Evolutionary conservation across 2,888 invertebrate species (phyloP).

Genomic region (Drosophila merina): DNA sequence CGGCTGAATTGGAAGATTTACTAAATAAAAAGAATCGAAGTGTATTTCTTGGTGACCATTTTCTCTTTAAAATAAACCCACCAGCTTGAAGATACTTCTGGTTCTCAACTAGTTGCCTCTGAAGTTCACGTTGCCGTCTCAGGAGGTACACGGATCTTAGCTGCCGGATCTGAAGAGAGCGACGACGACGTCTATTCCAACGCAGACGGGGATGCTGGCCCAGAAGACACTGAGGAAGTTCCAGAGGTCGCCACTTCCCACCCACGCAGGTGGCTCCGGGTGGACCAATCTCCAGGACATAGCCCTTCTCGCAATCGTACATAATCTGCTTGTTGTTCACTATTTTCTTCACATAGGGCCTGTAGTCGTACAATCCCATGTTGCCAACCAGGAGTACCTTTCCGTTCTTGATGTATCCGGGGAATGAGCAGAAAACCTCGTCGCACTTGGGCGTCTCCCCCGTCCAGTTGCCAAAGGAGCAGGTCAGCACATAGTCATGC

Average conservation of each 20-base stretch:
- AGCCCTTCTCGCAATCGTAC: slow-evolving; percentile 97
- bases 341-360: slow-evolving; percentile 94
- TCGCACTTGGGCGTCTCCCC: slow-evolving; percentile 94
- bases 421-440: slow-evolving; percentile 96
- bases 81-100: slow-evolving; percentile 15
- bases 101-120: slow-evolving; percentile 60
- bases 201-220: slow-evolving; percentile 94
- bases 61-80: slow-evolving; percentile 10
- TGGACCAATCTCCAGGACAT: slow-evolving; percentile 93
- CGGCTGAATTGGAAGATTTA: slow-evolving; percentile 1
- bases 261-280: slow-evolving; percentile 97
- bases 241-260: slow-evolving; percentile 95
- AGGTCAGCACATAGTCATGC: slow-evolving; percentile 90
- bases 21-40: neutral
- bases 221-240: slow-evolving; percentile 92
- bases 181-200: slow-evolving; percentile 89
- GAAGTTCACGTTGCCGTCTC: slow-evolving; percentile 71
- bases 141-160: slow-evolving; percentile 79
- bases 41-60: neutral
- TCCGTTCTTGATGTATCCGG: slow-evolving; percentile 94
- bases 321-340: slow-evolving; percentile 97
- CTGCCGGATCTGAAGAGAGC: slow-evolving; percentile 82
- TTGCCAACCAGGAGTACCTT: slow-evolving; percentile 96
- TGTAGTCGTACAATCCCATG: slow-evolving; percentile 97
- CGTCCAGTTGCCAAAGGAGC: slow-evolving; percentile 97